These are phyloP conservation scores for Neotoxoptera formosana DNA, from an alignment of 1,140 invertebrate species.

Conservation along the genomic window DNA sequence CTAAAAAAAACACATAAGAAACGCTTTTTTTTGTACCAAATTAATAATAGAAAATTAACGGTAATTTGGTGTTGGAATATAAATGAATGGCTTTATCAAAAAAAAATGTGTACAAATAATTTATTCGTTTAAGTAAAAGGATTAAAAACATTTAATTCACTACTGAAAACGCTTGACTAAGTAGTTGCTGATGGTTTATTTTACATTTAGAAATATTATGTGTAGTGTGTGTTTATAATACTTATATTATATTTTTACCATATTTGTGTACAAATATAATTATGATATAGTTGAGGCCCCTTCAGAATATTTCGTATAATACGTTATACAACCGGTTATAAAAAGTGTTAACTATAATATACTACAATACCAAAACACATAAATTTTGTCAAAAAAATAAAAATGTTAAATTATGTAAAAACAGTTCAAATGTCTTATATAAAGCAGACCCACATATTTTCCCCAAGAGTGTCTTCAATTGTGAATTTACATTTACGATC, in stretches of 20 bases:
- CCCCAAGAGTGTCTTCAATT: slow-evolving; percentile 7
- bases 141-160: not conserved
- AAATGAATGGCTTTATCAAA: not conserved
- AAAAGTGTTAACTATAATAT: slow-evolving; percentile 4
- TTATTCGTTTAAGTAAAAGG: too few relatives aligned
- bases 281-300: not conserved
- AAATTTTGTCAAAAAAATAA: not conserved
- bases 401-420: slow-evolving; percentile 15
- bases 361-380: not conserved
- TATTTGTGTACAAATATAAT: not conserved
- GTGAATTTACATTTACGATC: slow-evolving; percentile 10
- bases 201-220: not conserved
- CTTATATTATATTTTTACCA: too few relatives aligned
- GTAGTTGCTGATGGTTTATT: not conserved
- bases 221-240: not conserved
- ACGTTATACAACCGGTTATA: not conserved
- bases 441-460: slow-evolving; percentile 10
- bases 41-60: not conserved
- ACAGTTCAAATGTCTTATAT: slow-evolving; percentile 1
- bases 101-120: too few relatives aligned
- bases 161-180: not conserved
- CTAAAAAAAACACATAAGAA: not conserved
- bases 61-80: not conserved
- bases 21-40: not conserved
- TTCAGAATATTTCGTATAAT: not conserved